Evolutionary conservation across 1,140 invertebrate genomes (phyloP).

Genomic region (Trichonephila clavipes): DNA sequence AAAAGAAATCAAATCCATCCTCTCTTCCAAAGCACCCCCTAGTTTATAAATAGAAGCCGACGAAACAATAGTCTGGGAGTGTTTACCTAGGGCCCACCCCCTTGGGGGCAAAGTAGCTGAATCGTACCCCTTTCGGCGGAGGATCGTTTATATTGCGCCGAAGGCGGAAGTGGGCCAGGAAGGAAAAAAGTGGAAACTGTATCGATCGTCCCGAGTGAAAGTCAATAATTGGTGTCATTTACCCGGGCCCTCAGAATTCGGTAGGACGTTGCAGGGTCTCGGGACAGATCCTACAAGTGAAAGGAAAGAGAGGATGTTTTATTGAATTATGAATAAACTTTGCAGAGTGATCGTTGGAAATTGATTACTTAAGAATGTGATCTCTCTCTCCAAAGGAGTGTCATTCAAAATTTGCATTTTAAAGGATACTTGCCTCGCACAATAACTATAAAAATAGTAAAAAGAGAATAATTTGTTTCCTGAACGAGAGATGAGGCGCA

Average conservation of each 20-base stretch:
- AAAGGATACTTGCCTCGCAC: too few species aligned
- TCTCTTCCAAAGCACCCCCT: too few species aligned
- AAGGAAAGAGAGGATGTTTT: background rate
- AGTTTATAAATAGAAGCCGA: background rate
- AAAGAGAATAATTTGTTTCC: too few species aligned
- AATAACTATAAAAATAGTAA: too few species aligned
- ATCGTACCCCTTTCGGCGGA: background rate
- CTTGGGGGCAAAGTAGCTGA: conserved; percentile 6
- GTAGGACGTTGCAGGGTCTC: background rate
- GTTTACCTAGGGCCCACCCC: background rate
- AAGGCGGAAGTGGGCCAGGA: background rate
- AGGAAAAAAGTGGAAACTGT: background rate
- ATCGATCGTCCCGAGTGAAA: conserved; percentile 11
- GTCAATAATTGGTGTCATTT: conserved; percentile 41
- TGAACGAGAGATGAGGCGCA: too few species aligned
- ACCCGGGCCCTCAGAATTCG: background rate
- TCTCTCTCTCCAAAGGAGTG: too few species aligned
- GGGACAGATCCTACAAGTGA: background rate
- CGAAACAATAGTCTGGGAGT: conserved; percentile 22
- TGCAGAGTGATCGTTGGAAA: too few species aligned
- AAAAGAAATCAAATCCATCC: too few species aligned
- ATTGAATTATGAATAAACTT: too few species aligned
- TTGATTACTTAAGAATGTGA: too few species aligned
- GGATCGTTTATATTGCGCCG: background rate
- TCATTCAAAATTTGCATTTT: too few species aligned